Percentiles rank a stretch among this genome's conserved stretches.
Conservation (phyloP, 2,113 vertebrate genomes). For the Phalacrocorax aristotelis region DNA sequence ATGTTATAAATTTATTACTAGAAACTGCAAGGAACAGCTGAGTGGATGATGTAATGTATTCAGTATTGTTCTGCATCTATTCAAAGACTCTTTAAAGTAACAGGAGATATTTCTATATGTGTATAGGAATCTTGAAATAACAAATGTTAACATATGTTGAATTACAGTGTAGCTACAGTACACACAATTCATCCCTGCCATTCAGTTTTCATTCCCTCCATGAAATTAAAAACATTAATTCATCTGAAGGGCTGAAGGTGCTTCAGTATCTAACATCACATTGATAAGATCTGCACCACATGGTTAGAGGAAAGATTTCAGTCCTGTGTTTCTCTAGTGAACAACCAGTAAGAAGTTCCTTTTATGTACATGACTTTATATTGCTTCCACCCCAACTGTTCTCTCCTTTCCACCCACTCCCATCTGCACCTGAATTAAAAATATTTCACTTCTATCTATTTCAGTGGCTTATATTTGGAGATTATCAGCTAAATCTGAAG, state of each 20-base stretch:
- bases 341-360: not conserved
- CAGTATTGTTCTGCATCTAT: not conserved
- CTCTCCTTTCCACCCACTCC: not conserved
- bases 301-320: not conserved
- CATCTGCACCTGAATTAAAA: conserved; percentile 12
- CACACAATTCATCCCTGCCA: not conserved
- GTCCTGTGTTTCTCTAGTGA: not conserved
- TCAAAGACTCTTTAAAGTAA: not conserved
- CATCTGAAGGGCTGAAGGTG: not conserved
- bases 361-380: not conserved
- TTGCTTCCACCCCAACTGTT: not conserved
- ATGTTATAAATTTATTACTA: not conserved
- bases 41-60: not conserved
- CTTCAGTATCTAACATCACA: not conserved
- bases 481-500: not conserved
- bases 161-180: not conserved
- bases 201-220: not conserved
- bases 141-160: not conserved
- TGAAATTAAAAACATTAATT: not conserved
- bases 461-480: not conserved
- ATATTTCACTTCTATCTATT: not conserved
- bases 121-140: not conserved
- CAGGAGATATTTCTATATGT: not conserved
- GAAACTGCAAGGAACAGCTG: not conserved
- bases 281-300: not conserved